Evolutionary conservation across 2,113 vertebrate genomes (phyloP).

Genomic region (Tinamus guttatus): DNA sequence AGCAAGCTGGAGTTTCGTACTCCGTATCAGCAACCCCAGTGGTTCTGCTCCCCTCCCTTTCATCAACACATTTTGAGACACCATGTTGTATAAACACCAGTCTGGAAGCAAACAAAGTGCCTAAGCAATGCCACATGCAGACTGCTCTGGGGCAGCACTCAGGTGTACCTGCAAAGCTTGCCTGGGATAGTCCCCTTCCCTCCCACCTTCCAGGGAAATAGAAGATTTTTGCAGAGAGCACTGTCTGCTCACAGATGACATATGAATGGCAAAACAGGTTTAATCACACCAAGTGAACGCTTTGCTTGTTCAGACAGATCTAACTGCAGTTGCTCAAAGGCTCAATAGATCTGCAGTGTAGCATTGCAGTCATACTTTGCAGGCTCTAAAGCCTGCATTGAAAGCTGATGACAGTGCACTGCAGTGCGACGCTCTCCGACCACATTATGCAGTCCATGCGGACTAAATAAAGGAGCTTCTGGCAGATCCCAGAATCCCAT

Average conservation of each 20-base stretch:
- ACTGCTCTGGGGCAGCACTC: not conserved
- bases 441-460: not conserved
- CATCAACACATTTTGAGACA: not conserved
- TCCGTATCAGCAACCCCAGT: not conserved
- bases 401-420: not conserved
- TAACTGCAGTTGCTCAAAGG: not conserved
- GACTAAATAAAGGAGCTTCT: not conserved
- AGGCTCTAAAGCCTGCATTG: not conserved
- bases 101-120: not conserved
- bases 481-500: not conserved
- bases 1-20: not conserved
- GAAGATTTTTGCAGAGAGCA: not conserved
- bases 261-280: not conserved
- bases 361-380: conserved; percentile 27
- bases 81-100: accelerated
- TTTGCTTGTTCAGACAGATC: not conserved
- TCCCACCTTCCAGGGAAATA: not conserved
- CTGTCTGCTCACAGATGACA: not conserved
- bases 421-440: not conserved
- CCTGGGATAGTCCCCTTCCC: not conserved
- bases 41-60: not conserved
- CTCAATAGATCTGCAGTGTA: conserved; percentile 19
- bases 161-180: not conserved
- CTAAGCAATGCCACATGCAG: not conserved
- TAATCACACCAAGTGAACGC: not conserved